Percentiles rank a stretch among this genome's conserved stretches.
These are phyloP conservation scores for Lepus timidus DNA, from an alignment of 2,113 vertebrate genomes.

Conservation along the genomic window DNA sequence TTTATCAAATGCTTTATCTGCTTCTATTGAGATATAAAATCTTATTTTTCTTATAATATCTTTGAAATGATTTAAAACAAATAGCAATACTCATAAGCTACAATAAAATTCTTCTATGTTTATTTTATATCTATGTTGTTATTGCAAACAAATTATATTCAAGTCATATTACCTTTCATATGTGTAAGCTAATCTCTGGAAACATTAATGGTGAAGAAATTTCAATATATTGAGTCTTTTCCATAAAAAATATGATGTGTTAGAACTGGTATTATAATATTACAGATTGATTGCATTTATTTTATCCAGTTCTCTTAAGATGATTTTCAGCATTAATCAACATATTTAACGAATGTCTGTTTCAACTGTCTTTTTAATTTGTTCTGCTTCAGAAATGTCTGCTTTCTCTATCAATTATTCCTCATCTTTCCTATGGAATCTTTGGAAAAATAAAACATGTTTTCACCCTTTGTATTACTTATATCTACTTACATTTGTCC, in stretches of 20 bases:
- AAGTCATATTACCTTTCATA: neutral
- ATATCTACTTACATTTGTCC: conserved; percentile 15
- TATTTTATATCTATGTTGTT: conserved; percentile 31
- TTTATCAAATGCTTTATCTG: neutral
- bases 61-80: neutral
- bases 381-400: conserved; percentile 49
- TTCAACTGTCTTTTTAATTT: conserved; percentile 63
- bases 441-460: neutral
- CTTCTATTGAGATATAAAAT: conserved; percentile 15
- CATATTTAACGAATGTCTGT: conserved; percentile 12
- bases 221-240: conserved; percentile 40
- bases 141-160: conserved; percentile 43
- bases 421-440: neutral
- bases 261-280: neutral
- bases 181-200: neutral
- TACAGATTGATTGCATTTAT: conserved; percentile 19
- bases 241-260: conserved; percentile 26
- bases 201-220: neutral
- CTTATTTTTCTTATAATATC: neutral
- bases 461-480: conserved; percentile 13
- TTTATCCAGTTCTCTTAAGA: conserved; percentile 52
- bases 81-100: neutral
- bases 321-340: conserved; percentile 50
- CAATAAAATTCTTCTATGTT: conserved; percentile 40
- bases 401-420: neutral